These are phyloP conservation scores for Lasioglossum marginatum DNA, from an alignment of 2,888 invertebrate species.

Conservation along the genomic window DNA sequence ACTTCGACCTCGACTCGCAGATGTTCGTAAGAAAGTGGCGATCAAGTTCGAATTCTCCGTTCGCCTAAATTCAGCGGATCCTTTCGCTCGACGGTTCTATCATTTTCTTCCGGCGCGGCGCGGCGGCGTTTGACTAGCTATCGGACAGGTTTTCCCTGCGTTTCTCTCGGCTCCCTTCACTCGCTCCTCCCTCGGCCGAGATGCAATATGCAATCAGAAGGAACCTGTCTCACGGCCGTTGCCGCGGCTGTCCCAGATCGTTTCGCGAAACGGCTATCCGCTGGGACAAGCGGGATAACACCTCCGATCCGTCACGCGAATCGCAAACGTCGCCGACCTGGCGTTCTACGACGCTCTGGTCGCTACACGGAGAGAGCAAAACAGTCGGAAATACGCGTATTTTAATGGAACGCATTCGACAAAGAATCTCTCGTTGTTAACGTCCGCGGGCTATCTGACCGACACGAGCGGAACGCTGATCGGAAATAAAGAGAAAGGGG, in stretches of 20 bases:
- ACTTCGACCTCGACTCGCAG: too few species aligned
- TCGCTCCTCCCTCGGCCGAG: neutral
- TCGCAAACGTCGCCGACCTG: neutral
- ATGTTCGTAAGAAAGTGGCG: neutral
- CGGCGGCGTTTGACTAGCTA: neutral
- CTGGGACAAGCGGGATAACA: neutral
- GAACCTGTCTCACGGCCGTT: neutral
- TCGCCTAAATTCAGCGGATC: neutral
- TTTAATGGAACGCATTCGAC: neutral
- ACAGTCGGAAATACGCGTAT: neutral
- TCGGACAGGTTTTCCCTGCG: neutral
- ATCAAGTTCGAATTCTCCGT: neutral
- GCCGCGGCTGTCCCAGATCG: neutral
- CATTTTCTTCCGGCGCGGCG: neutral
- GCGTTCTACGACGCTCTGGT: neutral
- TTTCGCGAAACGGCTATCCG: neutral
- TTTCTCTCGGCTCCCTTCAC: constrained; percentile 10
- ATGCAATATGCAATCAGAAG: neutral
- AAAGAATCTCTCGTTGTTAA: neutral
- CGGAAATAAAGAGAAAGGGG: neutral
- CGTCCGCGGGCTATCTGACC: neutral
- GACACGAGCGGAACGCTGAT: neutral
- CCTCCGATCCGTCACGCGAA: neutral
- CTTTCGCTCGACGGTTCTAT: neutral
- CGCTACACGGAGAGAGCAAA: neutral